Evolutionary conservation across 2,888 invertebrate species (phyloP), one percentile per base, ranked within the genome.

Genomic region (Trissolcus japonicus): DNA sequence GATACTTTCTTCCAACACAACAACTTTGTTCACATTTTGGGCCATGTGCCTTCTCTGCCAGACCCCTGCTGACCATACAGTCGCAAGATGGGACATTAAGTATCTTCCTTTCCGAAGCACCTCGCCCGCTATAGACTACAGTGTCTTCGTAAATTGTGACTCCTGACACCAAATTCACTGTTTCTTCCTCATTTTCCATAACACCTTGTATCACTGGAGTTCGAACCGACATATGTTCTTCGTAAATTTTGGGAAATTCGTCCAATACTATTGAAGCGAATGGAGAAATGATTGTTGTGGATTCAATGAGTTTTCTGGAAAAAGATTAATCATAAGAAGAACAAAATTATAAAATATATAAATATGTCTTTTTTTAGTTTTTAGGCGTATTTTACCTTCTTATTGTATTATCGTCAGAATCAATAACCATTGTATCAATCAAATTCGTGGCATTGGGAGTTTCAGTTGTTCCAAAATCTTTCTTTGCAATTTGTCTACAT

Each of bases 401-500:
- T 46, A 14, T 6, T n/a, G n/a, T 16, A 46, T 46, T 46, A 16
- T 46, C 16, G 1, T 46, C 46, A 46, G 14, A 9, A 56, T 35
- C 17, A 41, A 40, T 40, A 14, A 56, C 17, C 17, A 56, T 2
- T 6, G 21, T 2, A 25, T 54, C 29, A 25, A 54, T 25, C 41
- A 82, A 51, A 35, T 82, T 82, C 0, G 84, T 83, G 9, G 11
- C 14, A 6, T 16, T n/a, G 3, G 4, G 2, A 46, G 6, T 16
- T n/a, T 46, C 14, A 4, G n/a, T 46, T 4, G 6, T 16, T 0
- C 77, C 41, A n/a, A 84, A 72, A 2, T 82, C 61, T 46, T 86
- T 63, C 4, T 56, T 85, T 40, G 78, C 82, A 0, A 82, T 84
- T 75, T 88, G 85, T 21, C 85, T 81, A 57, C 87, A 87, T 0